Evolutionary conservation across 2,888 invertebrate species (phyloP).

Genomic region (Patella caerulea): DNA sequence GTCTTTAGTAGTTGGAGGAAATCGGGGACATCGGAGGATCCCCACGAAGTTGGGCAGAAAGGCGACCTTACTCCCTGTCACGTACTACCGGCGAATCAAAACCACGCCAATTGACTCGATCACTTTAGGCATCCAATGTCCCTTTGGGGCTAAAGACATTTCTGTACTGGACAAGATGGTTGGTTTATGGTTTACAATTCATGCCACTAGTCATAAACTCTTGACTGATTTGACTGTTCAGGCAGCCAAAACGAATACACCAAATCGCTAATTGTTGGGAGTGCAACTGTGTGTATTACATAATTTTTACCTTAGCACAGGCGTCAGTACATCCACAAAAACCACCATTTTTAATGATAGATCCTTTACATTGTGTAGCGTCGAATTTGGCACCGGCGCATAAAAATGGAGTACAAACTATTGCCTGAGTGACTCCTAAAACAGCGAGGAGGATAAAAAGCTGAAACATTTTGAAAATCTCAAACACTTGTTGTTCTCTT

Average conservation of each 20-base stretch:
- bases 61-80: too few species aligned
- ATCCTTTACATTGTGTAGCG: constrained; percentile 47
- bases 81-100: too few species aligned
- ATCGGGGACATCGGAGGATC: too few species aligned
- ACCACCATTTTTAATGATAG: constrained; percentile 50
- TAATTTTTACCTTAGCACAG: constrained; percentile 52
- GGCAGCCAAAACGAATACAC: not conserved
- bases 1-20: too few species aligned
- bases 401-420: constrained; percentile 43
- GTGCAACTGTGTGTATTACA: not conserved
- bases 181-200: too few species aligned
- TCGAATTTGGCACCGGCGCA: constrained; percentile 36
- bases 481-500: too few species aligned
- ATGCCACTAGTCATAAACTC: too few species aligned
- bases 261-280: not conserved
- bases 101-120: too few species aligned
- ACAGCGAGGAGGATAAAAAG: constrained; percentile 8
- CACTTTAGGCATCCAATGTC: not conserved
- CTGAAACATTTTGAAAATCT: not conserved
- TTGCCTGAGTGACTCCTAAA: constrained; percentile 27
- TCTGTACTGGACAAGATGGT: not conserved
- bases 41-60: too few species aligned
- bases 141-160: not conserved
- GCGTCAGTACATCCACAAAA: constrained; percentile 56
- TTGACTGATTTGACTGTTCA: too few species aligned